Base-by-base conservation (phyloP, 2,797 vertebrate genomes). In the Monodelphis domestica region DNA sequence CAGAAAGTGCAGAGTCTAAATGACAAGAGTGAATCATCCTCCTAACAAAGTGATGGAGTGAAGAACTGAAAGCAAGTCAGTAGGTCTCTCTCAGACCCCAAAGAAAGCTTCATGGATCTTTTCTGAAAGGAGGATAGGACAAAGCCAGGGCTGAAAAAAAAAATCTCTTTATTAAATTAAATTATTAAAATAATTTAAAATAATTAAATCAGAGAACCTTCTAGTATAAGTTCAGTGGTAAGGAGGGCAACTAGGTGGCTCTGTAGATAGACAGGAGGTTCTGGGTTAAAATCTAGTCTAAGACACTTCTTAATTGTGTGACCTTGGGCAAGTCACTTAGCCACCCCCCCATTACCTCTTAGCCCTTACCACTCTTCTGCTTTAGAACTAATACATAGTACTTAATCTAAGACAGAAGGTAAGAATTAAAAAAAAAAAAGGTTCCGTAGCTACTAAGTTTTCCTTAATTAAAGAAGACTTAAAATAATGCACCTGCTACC, bases 401-500 rank as follows among this genome's bases (percentile, higher is more conserved):
- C n/a, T n/a, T n/a, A n/a, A n/a, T n/a, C n/a, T n/a, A n/a, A n/a
- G n/a, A n/a, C n/a, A n/a, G n/a, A n/a, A n/a, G n/a, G n/a, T n/a
- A n/a, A n/a, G n/a, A n/a, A n/a, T n/a, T n/a, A n/a, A n/a, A n/a
- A n/a, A n/a, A n/a, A n/a, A n/a, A n/a, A n/a, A n/a, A n/a, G n/a
- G n/a, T n/a, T n/a, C n/a, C n/a, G n/a, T n/a, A n/a, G 56, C 70
- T 45, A 53, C 6, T 94, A 89, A 89, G 51, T 87, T 78, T 94
- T 94, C 95, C 88, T 95, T 95, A 94, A 96, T 94, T 95, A 94
- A 96, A 96, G 89, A 50, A 92, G 87, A 56, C 78, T 70, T 95
- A 96, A 98, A 97, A 97, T 93, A 96, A 95, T 91, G 94, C 92
- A 94, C 89, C 38, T 94, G 50, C 88, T 95, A 33, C 91, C 89